These are phyloP conservation scores for Brachyhypopomus occidentalis DNA, from an alignment of 2,113 vertebrate species.

Conservation along the genomic window DNA sequence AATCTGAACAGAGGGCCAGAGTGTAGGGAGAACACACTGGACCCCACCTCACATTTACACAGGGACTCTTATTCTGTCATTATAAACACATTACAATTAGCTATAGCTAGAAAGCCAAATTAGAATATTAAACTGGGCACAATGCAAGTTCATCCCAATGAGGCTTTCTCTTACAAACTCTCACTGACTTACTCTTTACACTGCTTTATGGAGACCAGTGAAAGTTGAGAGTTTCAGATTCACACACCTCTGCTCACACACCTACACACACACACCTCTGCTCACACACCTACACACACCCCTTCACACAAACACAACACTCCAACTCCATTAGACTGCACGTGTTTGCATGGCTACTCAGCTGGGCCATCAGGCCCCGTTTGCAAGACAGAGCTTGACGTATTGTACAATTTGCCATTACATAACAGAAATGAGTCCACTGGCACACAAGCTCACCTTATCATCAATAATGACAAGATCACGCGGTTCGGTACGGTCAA, in stretches of 20 bases:
- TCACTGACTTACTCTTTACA: too few species aligned
- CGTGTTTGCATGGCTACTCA: conserved; percentile 40
- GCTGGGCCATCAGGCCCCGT: conserved; percentile 46
- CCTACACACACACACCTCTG: not conserved
- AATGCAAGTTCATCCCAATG: too few species aligned
- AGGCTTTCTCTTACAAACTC: too few species aligned
- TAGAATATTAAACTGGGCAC: not conserved
- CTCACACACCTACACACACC: not conserved
- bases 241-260: too few species aligned
- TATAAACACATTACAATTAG: not conserved
- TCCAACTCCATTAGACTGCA: conserved; percentile 19
- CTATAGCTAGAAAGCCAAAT: not conserved
- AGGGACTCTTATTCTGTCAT: not conserved
- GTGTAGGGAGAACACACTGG: too few species aligned
- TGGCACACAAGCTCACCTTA: conserved; percentile 76
- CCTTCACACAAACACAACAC: not conserved
- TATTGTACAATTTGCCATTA: conserved; percentile 63
- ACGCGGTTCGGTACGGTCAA: conserved; percentile 93
- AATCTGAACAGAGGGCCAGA: too few species aligned
- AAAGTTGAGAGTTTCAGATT: not conserved
- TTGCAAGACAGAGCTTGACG: conserved; percentile 55
- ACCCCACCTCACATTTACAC: too few species aligned
- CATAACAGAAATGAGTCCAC: conserved; percentile 51
- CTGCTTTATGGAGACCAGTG: not conserved
- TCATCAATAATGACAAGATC: conserved; percentile 95